These are phyloP conservation scores for Ophion ventricosus DNA, from an alignment of 2,888 invertebrate species.

Conservation along the genomic window DNA sequence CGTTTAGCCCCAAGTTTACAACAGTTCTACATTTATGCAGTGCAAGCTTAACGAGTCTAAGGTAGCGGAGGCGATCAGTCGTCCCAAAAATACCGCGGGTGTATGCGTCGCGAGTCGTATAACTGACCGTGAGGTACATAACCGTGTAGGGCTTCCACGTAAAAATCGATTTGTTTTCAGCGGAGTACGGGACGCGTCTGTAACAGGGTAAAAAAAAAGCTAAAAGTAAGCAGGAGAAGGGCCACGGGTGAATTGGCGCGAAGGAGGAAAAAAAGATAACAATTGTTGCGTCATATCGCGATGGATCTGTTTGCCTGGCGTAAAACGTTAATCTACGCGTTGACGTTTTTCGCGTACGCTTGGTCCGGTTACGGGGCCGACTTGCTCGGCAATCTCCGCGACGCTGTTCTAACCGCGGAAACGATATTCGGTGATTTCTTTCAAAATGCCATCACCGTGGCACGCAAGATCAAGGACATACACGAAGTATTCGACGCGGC, in stretches of 20 bases:
- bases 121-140: neutral
- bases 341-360: conserved; percentile 91
- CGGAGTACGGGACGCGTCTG: neutral
- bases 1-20: neutral
- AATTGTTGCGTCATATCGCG: neutral
- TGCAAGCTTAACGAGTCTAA: conserved; percentile 24
- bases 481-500: conserved; percentile 94
- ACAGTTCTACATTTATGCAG: conserved; percentile 35
- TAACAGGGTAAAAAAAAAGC: neutral
- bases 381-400: conserved; percentile 89
- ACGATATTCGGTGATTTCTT: conserved; percentile 92
- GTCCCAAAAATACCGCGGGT: conserved; percentile 73
- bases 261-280: neutral
- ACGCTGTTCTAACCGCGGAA: conserved; percentile 92
- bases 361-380: conserved; percentile 92
- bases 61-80: conserved; percentile 57
- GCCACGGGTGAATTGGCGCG: neutral
- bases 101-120: neutral
- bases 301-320: conserved; percentile 90
- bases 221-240: neutral
- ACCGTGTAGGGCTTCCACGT: conserved; percentile 10
- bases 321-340: conserved; percentile 89
- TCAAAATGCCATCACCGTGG: conserved; percentile 89
- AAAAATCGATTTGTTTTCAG: conserved; percentile 46
- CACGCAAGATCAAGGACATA: conserved; percentile 89